Evolutionary conservation across 2,797 vertebrate species (phyloP), one percentile per base, ranked within the genome.

Genomic region (Paratrypauchen microcephalus): DNA sequence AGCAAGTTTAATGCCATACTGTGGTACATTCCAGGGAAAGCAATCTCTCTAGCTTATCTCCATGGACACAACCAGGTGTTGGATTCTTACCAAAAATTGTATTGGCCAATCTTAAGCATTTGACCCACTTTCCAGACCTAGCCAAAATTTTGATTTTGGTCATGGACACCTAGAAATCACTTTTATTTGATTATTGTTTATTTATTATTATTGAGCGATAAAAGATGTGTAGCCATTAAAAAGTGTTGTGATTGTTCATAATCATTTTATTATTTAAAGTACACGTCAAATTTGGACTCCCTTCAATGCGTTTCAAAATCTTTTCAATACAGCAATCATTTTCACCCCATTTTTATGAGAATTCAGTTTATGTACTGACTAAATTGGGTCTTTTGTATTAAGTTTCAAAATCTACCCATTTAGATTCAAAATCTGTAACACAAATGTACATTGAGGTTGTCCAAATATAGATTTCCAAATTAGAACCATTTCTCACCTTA

Each of bases 221-320:
- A 28, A 36, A 18, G 5, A 15, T 58, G 56, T 58, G 56, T 58
- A 58, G 56, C 26, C 26, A 30, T 58, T 30, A 58, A 18, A 58
- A 58, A 58, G 26, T 30, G 56, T 28, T 30, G 13, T 18, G 3
- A 59, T 66, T 57, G 63, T 69, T 62, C 3, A 5, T 68, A 16
- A 36, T 36, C 32, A 32, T 71, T 77, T 80, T 82, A 72, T 62
- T 72, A 76, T 82, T 80, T 79, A 19, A 45, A 45, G 2, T 36
- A 36, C 32, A 9, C 2, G 32, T 16, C 41, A 16, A 76, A 83
- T 21, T 19, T 32, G 57, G 16, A 59, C 28, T 32, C 6, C 54
- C 54, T 26, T 58, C 18, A 58, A 58, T 16, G 23, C 16, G 26
- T 6, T 26, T 58, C 24, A 11, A 18, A 30, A 55, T 50, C 50